A percentile compares a stretch with the other conserved stretches of the same genome.
phyloP scores from a whole-genome alignment of 2,797 vertebrate genomes.

The Clarias fuscus region DNA sequence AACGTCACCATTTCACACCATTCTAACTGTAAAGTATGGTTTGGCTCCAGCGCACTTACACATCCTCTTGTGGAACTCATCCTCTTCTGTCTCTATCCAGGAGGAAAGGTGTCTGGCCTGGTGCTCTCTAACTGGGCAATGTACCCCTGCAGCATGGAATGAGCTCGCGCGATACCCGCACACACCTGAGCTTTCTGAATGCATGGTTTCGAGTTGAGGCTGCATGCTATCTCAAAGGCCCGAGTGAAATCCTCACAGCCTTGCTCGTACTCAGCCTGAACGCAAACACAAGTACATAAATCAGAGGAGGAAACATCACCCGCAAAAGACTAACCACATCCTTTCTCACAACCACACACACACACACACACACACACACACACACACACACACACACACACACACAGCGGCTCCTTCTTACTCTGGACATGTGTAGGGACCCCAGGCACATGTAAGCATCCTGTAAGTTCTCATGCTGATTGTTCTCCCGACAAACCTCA shows the following conservation, averaged over 20 bases:
- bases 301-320: background rate
- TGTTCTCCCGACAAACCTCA: slow-evolving; percentile 19
- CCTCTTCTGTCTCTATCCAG: slow-evolving; percentile 75
- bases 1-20: background rate
- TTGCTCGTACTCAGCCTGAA: slow-evolving; percentile 70
- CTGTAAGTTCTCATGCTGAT: slow-evolving; percentile 25
- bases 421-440: slow-evolving; percentile 31
- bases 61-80: background rate
- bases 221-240: slow-evolving; percentile 70
- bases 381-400: background rate
- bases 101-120: slow-evolving; percentile 55
- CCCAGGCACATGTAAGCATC: slow-evolving; percentile 49
- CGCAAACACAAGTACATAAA: background rate
- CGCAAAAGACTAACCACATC: background rate
- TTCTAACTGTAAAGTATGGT: background rate
- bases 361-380: slow-evolving; percentile 8
- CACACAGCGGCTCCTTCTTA: background rate
- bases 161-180: slow-evolving; percentile 72
- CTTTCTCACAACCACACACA: background rate
- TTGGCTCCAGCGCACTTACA: background rate
- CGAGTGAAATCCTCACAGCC: slow-evolving; percentile 72
- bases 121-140: slow-evolving; percentile 60
- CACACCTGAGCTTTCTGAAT: slow-evolving; percentile 76
- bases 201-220: slow-evolving; percentile 57
- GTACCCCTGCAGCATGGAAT: slow-evolving; percentile 68